Conservation (phyloP, 2,113 vertebrate genomes). For the Lycaon pictus region DNA sequence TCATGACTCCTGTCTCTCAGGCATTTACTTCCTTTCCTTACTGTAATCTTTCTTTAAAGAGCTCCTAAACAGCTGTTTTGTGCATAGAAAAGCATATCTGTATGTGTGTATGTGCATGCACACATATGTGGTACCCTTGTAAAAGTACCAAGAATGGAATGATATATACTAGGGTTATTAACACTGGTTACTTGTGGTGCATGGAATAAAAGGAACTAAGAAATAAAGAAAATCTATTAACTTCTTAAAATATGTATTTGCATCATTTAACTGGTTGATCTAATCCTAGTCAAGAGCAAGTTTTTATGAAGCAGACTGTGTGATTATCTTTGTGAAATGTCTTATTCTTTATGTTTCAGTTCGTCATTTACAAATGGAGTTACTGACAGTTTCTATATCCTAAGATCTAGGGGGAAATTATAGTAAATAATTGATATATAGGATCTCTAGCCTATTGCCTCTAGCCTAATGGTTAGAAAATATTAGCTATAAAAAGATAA, state of each 20-base stretch:
- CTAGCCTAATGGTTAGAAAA: background rate
- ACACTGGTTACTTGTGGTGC: background rate
- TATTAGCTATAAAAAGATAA: constrained; percentile 19
- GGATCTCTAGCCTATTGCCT: background rate
- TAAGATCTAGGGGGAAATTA: background rate
- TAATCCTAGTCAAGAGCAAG: background rate
- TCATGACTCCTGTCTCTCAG: background rate
- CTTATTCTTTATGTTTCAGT: background rate
- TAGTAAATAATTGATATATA: background rate
- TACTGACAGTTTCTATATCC: background rate
- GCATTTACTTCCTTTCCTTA: background rate
- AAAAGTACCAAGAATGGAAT: background rate
- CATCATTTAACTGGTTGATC: background rate
- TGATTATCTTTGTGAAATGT: background rate
- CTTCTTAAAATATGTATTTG: background rate
- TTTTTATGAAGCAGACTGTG: constrained; percentile 6
- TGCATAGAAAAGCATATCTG: background rate
- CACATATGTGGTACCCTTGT: background rate
- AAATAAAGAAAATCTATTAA: background rate
- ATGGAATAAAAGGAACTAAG: background rate
- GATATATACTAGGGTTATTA: background rate
- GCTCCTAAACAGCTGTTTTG: background rate
- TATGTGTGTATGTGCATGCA: background rate
- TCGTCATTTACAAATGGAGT: background rate
- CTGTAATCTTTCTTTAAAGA: background rate